Evolutionary conservation across 2,113 vertebrate genomes (phyloP).

Genomic region (Alosa alosa): DNA sequence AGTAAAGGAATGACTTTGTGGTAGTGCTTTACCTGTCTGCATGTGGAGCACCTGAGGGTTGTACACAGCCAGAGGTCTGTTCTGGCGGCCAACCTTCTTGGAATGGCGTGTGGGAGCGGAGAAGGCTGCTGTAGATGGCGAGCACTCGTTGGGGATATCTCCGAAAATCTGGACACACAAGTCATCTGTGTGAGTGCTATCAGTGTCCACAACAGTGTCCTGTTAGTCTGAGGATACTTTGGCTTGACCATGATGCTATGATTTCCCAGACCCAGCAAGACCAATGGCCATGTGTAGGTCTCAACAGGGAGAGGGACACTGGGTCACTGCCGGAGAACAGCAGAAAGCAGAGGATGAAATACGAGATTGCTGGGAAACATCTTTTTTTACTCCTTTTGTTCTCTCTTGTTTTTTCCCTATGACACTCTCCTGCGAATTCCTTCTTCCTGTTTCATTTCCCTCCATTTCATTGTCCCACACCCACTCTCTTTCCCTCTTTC

Average conservation of each 20-base stretch:
- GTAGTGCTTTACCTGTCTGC: conserved; percentile 80
- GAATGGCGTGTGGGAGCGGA: conserved; percentile 87
- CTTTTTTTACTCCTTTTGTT: conserved; percentile 31
- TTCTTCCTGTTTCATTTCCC: background rate
- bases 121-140: conserved; percentile 70
- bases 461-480: background rate
- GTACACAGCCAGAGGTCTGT: conserved; percentile 92
- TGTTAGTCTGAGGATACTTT: background rate
- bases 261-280: background rate
- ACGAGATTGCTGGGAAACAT: conserved; percentile 66
- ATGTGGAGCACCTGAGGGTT: conserved; percentile 87
- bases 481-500: background rate
- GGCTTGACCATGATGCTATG: background rate
- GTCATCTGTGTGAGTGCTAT: background rate
- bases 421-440: background rate
- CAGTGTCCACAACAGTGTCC: background rate
- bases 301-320: conserved; percentile 1
- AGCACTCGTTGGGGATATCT: conserved; percentile 79
- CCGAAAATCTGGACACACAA: conserved; percentile 81
- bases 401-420: conserved; percentile 33
- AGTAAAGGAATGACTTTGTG: background rate
- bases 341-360: conserved; percentile 69
- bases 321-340: conserved; percentile 33
- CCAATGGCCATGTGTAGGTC: conserved; percentile 25
- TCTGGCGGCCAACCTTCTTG: conserved; percentile 83